phyloP scores from a whole-genome alignment of 2,113 vertebrate genomes.

The human region GRCh38 chr2:100848501-100849000 shows the following conservation, averaged over 20 bases:
- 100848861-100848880: neutral
- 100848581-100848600: neutral
- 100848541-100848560: neutral
- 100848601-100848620: neutral
- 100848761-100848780: neutral
- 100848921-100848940: accelerated
- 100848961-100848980: accelerated
- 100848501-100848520: neutral
- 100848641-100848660: neutral
- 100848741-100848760: neutral
- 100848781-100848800: neutral
- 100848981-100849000: accelerated
- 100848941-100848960: no score
- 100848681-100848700: neutral
- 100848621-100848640: neutral
- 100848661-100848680: neutral
- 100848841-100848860: neutral
- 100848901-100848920: neutral
- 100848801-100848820: neutral
- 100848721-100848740: neutral
- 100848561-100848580: neutral
- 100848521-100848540: neutral
- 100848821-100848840: neutral
- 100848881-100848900: neutral
- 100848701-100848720: neutral